A percentile compares a stretch with the other conserved stretches of the same genome.
These are phyloP conservation scores for Luperina testacea DNA, from an alignment of 2,888 invertebrate genomes.

Conservation along the genomic window DNA sequence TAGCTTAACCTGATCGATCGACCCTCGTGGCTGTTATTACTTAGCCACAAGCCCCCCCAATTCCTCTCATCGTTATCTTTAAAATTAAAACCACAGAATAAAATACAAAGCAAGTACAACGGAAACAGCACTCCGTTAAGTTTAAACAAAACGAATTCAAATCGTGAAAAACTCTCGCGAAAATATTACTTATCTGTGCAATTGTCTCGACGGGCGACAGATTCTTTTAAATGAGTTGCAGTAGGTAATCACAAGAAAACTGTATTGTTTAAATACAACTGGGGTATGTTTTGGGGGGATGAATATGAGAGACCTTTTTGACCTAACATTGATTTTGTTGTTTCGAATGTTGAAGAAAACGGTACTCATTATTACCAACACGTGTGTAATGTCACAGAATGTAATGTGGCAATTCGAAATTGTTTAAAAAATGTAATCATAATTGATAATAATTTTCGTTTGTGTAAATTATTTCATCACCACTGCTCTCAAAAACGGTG, in stretches of 20 bases:
- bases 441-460: neutral
- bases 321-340: neutral
- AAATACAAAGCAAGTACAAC: slow-evolving; percentile 65
- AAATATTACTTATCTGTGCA: slow-evolving; percentile 71
- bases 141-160: slow-evolving; percentile 70
- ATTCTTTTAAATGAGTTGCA: slow-evolving; percentile 67
- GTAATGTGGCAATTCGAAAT: neutral
- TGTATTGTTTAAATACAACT: slow-evolving; percentile 32
- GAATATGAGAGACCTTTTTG: neutral
- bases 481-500: no score
- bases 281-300: slow-evolving; percentile 15
- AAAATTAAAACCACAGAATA: slow-evolving; percentile 50
- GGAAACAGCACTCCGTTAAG: slow-evolving; percentile 67
- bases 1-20: no score
- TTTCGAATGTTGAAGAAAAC: neutral
- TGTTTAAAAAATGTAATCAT: neutral
- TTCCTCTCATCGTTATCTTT: slow-evolving; percentile 5
- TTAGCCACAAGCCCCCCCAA: no score
- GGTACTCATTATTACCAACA: neutral
- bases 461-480: no score
- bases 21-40: no score
- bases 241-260: slow-evolving; percentile 58
- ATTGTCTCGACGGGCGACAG: slow-evolving; percentile 72
- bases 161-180: slow-evolving; percentile 60
- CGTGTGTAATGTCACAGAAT: neutral